Conservation (phyloP, 2,888 invertebrate species). For the Perdita meconis region DNA sequence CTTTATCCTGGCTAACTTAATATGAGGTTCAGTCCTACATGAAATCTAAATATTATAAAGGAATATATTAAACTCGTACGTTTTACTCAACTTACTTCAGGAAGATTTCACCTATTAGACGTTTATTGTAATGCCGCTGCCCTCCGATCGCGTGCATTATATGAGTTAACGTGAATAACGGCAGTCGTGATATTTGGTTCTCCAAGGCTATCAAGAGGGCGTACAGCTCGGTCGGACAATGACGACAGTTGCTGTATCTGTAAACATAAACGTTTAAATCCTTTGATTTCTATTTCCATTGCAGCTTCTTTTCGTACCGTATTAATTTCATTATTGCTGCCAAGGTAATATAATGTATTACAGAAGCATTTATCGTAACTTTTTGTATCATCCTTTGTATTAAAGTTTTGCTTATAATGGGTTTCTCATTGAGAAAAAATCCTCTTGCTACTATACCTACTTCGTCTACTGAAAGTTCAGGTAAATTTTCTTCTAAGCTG, state of each 20-base stretch:
- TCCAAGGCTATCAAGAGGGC: slow-evolving; percentile 62
- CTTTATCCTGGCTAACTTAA: slow-evolving; percentile 87
- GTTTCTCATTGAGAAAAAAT: slow-evolving; percentile 91
- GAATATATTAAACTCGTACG: not conserved
- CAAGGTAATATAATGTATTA: slow-evolving; percentile 88
- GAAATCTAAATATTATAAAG: too few species aligned
- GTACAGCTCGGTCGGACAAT: not conserved
- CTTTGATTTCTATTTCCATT: not conserved
- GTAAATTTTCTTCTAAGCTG: slow-evolving; percentile 85
- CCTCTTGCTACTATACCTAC: slow-evolving; percentile 90
- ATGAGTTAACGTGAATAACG: slow-evolving; percentile 88
- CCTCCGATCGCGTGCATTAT: slow-evolving; percentile 87
- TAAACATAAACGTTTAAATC: slow-evolving; percentile 18
- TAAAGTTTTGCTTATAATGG: slow-evolving; percentile 85
- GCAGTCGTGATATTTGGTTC: slow-evolving; percentile 86
- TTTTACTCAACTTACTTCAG: slow-evolving; percentile 76
- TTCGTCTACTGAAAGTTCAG: slow-evolving; percentile 87
- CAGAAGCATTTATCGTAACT: slow-evolving; percentile 85
- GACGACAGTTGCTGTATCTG: slow-evolving; percentile 59
- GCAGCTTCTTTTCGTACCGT: slow-evolving; percentile 62
- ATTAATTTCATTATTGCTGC: slow-evolving; percentile 88
- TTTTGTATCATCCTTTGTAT: slow-evolving; percentile 85
- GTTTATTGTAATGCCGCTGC: slow-evolving; percentile 84
- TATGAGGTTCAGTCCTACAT: slow-evolving; percentile 83
- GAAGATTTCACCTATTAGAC: slow-evolving; percentile 85